Percentiles rank a stretch among this genome's conserved stretches.
Evolutionary conservation across 2,113 vertebrate genomes (phyloP).

Genomic region (Naja naja): DNA sequence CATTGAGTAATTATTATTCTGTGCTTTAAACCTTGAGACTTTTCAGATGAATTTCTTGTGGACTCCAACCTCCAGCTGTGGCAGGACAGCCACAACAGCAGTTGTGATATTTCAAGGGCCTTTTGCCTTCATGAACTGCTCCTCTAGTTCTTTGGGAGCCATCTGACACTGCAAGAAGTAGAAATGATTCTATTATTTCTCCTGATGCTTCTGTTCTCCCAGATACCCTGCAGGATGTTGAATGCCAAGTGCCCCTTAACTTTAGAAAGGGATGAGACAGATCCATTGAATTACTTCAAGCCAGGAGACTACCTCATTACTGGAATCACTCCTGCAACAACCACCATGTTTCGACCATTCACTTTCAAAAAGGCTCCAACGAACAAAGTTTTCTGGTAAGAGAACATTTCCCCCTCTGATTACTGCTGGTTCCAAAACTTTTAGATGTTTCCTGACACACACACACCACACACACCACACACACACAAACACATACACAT

Average conservation of each 20-base stretch:
- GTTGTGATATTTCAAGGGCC: neutral
- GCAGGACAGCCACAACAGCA: neutral
- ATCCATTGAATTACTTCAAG: neutral
- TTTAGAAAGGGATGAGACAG: neutral
- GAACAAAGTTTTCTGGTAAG: neutral
- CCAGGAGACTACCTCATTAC: neutral
- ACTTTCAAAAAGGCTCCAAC: neutral
- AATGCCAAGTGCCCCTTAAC: neutral
- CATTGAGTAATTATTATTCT: neutral
- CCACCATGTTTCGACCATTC: neutral
- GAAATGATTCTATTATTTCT: neutral
- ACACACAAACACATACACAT: too few relatives aligned
- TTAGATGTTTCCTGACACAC: neutral
- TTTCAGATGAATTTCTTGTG: neutral
- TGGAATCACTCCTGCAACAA: neutral
- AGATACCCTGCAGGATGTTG: neutral
- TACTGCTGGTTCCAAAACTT: neutral
- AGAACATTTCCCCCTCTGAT: neutral
- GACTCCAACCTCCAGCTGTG: neutral
- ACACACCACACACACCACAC: too few relatives aligned
- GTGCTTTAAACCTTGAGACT: neutral
- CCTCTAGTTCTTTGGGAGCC: neutral
- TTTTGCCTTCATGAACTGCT: accelerated
- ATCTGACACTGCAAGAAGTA: neutral
- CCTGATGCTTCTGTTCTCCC: neutral